Percentiles rank a stretch among this genome's conserved stretches.
These are phyloP conservation scores for Sterrhoptilus dennistouni DNA, from an alignment of 2,113 vertebrate species.

Conservation along the genomic window DNA sequence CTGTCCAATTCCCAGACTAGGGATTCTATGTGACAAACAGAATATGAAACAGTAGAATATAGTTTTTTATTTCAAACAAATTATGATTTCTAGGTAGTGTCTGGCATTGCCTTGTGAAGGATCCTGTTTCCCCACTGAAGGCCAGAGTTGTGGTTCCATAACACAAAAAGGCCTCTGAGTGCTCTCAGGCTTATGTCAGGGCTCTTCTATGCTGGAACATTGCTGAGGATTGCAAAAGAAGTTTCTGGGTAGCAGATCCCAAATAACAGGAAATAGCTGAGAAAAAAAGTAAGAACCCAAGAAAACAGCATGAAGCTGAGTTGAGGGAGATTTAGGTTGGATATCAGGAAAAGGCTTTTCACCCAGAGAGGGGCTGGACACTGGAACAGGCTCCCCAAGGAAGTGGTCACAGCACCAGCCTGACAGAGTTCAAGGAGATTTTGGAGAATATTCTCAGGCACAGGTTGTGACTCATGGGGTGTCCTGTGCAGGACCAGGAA, in stretches of 20 bases:
- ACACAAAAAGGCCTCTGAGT: background rate
- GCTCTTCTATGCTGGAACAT: background rate
- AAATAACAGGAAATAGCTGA: background rate
- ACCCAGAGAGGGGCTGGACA: rapidly evolving
- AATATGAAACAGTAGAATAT: background rate
- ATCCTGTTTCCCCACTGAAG: background rate
- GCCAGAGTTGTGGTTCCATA: background rate
- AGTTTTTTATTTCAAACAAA: background rate
- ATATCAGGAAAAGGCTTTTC: background rate
- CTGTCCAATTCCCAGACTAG: background rate
- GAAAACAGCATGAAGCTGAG: background rate
- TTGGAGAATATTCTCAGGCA: background rate
- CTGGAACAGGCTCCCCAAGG: background rate
- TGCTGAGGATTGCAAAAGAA: background rate
- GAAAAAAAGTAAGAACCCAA: background rate
- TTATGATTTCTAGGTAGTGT: background rate
- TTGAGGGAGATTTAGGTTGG: rapidly evolving
- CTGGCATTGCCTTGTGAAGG: background rate
- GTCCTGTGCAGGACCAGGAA: background rate
- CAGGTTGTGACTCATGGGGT: background rate
- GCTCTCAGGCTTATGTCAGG: background rate
- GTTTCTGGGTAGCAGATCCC: background rate
- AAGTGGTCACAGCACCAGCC: background rate
- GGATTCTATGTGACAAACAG: background rate
- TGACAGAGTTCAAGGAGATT: rapidly evolving